These are phyloP conservation scores for Lophius americanus DNA, from an alignment of 2,797 vertebrate species.

Conservation along the genomic window DNA sequence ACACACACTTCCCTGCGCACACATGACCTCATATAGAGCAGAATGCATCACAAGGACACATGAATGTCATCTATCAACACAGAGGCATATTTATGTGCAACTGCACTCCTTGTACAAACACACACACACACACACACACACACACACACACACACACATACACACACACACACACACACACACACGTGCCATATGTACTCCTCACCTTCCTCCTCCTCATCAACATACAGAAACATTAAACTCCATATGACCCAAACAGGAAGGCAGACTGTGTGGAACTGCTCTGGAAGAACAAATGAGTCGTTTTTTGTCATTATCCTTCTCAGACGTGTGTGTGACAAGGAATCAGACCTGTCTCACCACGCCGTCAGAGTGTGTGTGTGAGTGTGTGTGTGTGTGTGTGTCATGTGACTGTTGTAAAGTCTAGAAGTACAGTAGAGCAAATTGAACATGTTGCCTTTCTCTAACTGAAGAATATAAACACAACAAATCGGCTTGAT, in stretches of 20 bases:
- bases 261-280: slow-evolving; percentile 11
- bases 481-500: too few relatives aligned
- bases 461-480: too few relatives aligned
- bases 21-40: slow-evolving; percentile 52
- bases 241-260: slow-evolving; percentile 35
- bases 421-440: slow-evolving; percentile 2
- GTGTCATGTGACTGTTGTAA: slow-evolving; percentile 6
- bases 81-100: slow-evolving; percentile 18
- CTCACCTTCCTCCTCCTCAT: slow-evolving; percentile 22
- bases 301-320: slow-evolving; percentile 48
- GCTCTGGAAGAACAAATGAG: slow-evolving; percentile 46
- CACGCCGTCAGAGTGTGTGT: neutral
- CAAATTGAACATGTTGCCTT: neutral
- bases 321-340: slow-evolving; percentile 28
- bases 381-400: slow-evolving; percentile 20
- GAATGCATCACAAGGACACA: slow-evolving; percentile 59
- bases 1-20: slow-evolving; percentile 8
- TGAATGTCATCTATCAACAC: slow-evolving; percentile 42
- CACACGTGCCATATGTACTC: too few relatives aligned
- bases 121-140: slow-evolving; percentile 3
- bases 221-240: slow-evolving; percentile 38
- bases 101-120: slow-evolving; percentile 10
- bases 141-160: slow-evolving; percentile 8
- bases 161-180: slow-evolving; percentile 6
- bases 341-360: slow-evolving; percentile 50